phyloP scores from a whole-genome alignment of 1,140 invertebrate species.

The Xylocopa sonorina region DNA sequence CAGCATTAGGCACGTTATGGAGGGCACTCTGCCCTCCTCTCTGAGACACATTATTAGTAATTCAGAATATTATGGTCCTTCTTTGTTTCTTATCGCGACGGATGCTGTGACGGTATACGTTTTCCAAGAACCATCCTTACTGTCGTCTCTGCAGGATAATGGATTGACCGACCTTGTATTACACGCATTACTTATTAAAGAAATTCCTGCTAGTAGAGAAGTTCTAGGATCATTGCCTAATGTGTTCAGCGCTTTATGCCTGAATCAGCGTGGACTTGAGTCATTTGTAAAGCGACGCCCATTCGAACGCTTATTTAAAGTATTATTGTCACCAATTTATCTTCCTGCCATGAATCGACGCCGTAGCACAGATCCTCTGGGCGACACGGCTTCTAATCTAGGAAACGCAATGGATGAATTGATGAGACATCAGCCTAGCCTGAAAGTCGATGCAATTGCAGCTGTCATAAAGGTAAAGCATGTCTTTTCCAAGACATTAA shows the following conservation, averaged over 20 bases:
- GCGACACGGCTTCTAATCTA: constrained; percentile 94
- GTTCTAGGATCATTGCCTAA: constrained; percentile 94
- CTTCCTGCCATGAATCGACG: constrained; percentile 92
- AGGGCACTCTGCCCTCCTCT: constrained; percentile 91
- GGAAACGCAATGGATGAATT: constrained; percentile 97
- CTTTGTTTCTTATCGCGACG: constrained; percentile 93
- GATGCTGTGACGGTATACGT: constrained; percentile 96
- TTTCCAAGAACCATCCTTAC: constrained; percentile 94
- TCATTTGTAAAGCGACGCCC: constrained; percentile 92
- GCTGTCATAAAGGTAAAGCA: constrained; percentile 87
- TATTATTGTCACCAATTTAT: constrained; percentile 92
- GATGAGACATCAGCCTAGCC: constrained; percentile 94
- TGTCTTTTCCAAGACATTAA: not conserved
- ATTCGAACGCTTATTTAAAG: constrained; percentile 93
- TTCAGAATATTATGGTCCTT: constrained; percentile 95
- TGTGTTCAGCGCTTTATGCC: constrained; percentile 94
- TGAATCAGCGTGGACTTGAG: constrained; percentile 91
- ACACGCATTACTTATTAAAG: constrained; percentile 93
- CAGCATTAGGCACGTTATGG: constrained; percentile 95
- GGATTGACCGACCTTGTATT: constrained; percentile 95
- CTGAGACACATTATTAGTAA: constrained; percentile 96
- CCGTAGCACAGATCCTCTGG: constrained; percentile 90
- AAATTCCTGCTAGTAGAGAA: constrained; percentile 94
- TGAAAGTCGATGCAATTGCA: constrained; percentile 90
- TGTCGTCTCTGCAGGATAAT: constrained; percentile 93